Evolutionary conservation across 2,888 invertebrate species (phyloP).

Genomic region (Trissoscelio sp.): DNA sequence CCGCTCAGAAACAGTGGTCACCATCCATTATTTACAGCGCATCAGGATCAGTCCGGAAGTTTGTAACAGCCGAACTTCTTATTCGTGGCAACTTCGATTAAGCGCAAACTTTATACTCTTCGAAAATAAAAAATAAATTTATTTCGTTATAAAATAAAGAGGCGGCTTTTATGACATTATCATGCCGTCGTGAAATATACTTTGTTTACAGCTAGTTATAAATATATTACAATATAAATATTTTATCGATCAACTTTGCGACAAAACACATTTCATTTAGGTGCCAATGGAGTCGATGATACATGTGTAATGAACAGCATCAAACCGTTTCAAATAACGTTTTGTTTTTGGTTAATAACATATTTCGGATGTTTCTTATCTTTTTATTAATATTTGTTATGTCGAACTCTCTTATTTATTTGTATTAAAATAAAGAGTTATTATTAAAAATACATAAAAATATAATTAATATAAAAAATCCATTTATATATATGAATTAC

Average conservation of each 20-base stretch:
- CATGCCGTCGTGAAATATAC: conserved; percentile 18
- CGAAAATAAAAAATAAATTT: conserved; percentile 18
- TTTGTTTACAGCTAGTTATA: conserved; percentile 26
- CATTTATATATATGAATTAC: too few relatives aligned
- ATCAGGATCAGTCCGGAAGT: conserved; percentile 13
- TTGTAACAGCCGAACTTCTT: conserved; percentile 8
- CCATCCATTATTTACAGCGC: conserved; percentile 5
- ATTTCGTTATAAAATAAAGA: conserved; percentile 29
- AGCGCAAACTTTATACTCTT: conserved; percentile 17
- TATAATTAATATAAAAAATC: too few relatives aligned
- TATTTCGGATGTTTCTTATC: too few relatives aligned
- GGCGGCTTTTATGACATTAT: conserved; percentile 17
- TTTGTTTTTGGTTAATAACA: too few relatives aligned
- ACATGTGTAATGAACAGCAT: too few relatives aligned
- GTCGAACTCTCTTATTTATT: too few relatives aligned
- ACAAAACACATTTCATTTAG: conserved; percentile 1
- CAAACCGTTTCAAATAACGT: too few relatives aligned
- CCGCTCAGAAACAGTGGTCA: conserved; percentile 17
- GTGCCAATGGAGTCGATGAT: too few relatives aligned
- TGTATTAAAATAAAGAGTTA: too few relatives aligned
- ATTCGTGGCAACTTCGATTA: conserved; percentile 3
- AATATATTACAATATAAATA: conserved; percentile 26
- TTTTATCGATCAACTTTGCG: conserved; percentile 9
- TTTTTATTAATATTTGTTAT: too few relatives aligned
- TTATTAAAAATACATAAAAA: too few relatives aligned